phyloP scores from a whole-genome alignment of 1,140 invertebrate genomes.

The Chlorops oryzae region DNA sequence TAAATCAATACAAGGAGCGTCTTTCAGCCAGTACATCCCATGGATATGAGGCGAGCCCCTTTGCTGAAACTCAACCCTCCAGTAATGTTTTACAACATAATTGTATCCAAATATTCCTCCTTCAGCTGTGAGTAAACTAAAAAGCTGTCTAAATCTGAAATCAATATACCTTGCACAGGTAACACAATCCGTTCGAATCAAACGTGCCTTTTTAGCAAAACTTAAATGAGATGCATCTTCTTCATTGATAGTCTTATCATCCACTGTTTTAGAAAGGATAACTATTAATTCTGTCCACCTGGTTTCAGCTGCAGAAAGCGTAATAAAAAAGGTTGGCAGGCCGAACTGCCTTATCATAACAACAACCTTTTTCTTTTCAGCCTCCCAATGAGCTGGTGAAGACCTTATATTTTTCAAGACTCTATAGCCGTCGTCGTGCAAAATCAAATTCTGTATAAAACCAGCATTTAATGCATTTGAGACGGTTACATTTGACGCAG shows the following conservation, averaged over 20 bases:
- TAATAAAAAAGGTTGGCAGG: conserved; percentile 29
- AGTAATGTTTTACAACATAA: conserved; percentile 24
- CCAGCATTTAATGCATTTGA: conserved; percentile 2
- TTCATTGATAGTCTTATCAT: conserved; percentile 6
- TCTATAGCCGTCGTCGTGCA: conserved; percentile 19
- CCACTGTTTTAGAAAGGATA: conserved; percentile 21
- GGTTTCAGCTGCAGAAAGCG: conserved; percentile 25
- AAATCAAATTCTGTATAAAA: conserved; percentile 11
- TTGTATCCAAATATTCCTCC: conserved; percentile 15
- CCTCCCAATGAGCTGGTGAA: conserved; percentile 26
- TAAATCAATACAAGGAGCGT: conserved; percentile 35
- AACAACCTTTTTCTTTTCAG: conserved; percentile 22
- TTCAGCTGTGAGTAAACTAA: conserved; percentile 7
- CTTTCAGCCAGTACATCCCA: conserved; percentile 45
- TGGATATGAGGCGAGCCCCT: conserved; percentile 49
- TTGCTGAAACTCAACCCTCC: conserved; percentile 48
- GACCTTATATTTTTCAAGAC: conserved; percentile 17
- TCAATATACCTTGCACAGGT: conserved; percentile 13
- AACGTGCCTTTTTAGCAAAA: background rate
- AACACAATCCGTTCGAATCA: conserved; percentile 11
- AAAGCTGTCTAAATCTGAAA: conserved; percentile 5
- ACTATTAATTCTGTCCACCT: conserved; percentile 35
- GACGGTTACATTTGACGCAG: background rate
- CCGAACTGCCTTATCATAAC: conserved; percentile 27
- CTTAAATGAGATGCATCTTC: background rate